phyloP scores from a whole-genome alignment of 2,113 vertebrate genomes.

The Seriola rivoliana region DNA sequence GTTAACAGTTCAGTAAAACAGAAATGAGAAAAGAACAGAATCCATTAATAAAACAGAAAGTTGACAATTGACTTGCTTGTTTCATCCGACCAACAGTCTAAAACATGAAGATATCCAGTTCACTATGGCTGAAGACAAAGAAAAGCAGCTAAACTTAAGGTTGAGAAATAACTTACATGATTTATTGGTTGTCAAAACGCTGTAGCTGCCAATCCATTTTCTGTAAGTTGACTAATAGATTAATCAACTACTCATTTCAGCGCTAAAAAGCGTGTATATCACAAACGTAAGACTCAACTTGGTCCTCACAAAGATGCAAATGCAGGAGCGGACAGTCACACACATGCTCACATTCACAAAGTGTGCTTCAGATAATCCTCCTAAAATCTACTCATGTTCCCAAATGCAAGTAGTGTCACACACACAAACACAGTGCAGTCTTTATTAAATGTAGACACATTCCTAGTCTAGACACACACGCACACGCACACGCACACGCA shows the following conservation, averaged over 20 bases:
- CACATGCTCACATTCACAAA: conserved; percentile 30
- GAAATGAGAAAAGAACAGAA: no score
- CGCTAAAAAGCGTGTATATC: background rate
- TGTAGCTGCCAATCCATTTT: no score
- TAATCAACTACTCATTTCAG: background rate
- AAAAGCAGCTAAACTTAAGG: background rate
- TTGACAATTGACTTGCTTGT: no score
- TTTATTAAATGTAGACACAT: conserved; percentile 6
- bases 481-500: conserved; percentile 5
- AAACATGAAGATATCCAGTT: no score
- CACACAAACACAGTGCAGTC: background rate
- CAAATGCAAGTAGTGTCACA: conserved; percentile 9
- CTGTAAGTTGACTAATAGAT: background rate
- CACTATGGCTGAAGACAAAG: background rate
- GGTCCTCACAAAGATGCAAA: conserved; percentile 4
- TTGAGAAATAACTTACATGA: background rate
- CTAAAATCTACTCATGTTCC: conserved; percentile 21
- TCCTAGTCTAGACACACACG: conserved; percentile 8
- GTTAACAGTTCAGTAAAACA: no score
- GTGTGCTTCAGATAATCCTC: conserved; percentile 45
- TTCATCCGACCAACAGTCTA: no score
- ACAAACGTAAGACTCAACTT: background rate
- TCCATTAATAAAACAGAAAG: no score
- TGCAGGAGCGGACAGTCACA: background rate
- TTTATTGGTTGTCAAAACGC: no score